phyloP scores from a whole-genome alignment of 1,140 invertebrate genomes.

The Drosophila melanica region DNA sequence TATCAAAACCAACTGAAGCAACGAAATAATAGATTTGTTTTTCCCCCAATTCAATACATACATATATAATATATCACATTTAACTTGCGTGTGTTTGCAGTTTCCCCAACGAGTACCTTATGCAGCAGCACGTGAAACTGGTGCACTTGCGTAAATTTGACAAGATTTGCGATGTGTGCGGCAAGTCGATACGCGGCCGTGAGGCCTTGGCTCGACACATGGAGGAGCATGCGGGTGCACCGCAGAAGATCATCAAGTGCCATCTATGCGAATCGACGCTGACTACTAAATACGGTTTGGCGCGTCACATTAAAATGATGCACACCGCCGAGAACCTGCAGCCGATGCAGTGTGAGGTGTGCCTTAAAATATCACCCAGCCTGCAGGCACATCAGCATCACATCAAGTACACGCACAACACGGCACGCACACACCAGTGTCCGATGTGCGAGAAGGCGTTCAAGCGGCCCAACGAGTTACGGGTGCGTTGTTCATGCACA shows the following conservation, averaged over 20 bases:
- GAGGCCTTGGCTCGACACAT: slow-evolving; percentile 68
- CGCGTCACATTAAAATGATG: slow-evolving; percentile 74
- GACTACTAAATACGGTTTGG: slow-evolving; percentile 70
- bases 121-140: slow-evolving; percentile 71
- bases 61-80: too few relatives aligned
- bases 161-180: slow-evolving; percentile 79
- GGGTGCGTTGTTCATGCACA: slow-evolving; percentile 24
- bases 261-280: slow-evolving; percentile 66
- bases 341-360: slow-evolving; percentile 64
- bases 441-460: slow-evolving; percentile 78
- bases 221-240: slow-evolving; percentile 60
- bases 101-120: slow-evolving; percentile 62
- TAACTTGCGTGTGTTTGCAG: slow-evolving; percentile 15
- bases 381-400: slow-evolving; percentile 67
- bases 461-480: slow-evolving; percentile 60
- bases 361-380: slow-evolving; percentile 70
- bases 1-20: too few relatives aligned
- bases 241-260: slow-evolving; percentile 57
- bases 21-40: too few relatives aligned
- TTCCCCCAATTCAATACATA: background rate
- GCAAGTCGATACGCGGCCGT: slow-evolving; percentile 63
- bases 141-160: slow-evolving; percentile 71
- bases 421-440: slow-evolving; percentile 58
- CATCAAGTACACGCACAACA: slow-evolving; percentile 70
- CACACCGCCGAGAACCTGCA: slow-evolving; percentile 66